These are phyloP conservation scores for Drosophila lutescens DNA, from an alignment of 2,888 invertebrate species.

Conservation along the genomic window DNA sequence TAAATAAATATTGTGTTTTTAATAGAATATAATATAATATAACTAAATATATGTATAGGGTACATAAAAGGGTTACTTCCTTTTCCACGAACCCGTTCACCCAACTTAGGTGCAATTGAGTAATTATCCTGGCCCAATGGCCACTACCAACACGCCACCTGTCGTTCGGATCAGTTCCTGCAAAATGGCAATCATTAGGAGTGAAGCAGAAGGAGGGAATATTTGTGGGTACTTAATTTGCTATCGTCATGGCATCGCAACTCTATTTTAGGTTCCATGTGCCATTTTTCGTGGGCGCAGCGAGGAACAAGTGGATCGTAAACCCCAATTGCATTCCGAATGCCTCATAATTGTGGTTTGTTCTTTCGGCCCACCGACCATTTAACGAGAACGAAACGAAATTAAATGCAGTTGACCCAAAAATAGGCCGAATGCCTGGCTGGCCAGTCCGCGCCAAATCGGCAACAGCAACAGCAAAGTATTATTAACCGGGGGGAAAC, in stretches of 20 bases:
- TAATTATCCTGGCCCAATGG: conserved; percentile 8
- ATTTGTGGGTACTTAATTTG: conserved; percentile 17
- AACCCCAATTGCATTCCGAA: conserved; percentile 70
- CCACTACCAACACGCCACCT: conserved; percentile 31
- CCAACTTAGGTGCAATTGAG: conserved; percentile 1
- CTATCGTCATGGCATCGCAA: conserved; percentile 24
- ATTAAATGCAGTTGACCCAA: conserved; percentile 74
- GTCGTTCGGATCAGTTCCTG: conserved; percentile 5
- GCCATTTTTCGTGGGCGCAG: conserved; percentile 19
- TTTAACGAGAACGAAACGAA: conserved; percentile 69
- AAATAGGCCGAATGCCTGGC: conserved; percentile 52
- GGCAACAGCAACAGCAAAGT: conserved; percentile 3
- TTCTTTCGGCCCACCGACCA: conserved; percentile 44
- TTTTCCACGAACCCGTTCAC: not conserved
- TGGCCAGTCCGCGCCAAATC: conserved; percentile 29
- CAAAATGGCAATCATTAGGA: conserved; percentile 25
- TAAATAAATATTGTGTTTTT: not conserved
- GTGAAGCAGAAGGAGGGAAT: not conserved
- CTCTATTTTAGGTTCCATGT: conserved; percentile 24
- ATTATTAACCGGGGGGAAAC: conserved; percentile 13
- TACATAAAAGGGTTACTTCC: too few species aligned
- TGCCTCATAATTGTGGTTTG: conserved; percentile 64
- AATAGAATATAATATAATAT: not conserved
- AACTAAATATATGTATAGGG: too few species aligned
- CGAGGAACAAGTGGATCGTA: conserved; percentile 45